Evolutionary conservation across 2,797 vertebrate species (phyloP), one percentile per base, ranked within the genome.

Genomic region (Pempheris klunzingeri): DNA sequence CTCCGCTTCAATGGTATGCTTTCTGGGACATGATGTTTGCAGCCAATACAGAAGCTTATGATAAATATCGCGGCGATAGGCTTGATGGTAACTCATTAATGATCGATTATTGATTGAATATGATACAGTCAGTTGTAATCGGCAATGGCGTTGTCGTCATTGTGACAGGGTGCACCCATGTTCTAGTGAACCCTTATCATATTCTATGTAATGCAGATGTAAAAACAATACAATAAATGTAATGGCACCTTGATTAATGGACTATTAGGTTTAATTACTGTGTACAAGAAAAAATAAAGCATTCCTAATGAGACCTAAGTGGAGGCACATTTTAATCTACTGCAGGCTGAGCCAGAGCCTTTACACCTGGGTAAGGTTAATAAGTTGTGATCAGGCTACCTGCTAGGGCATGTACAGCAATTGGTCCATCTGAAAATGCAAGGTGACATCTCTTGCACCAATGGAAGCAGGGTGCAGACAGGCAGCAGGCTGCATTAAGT

Each of bases 311-410:
- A 81, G 68, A 53, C 50, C 1, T 61, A 58, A 49, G 15, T 61
- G 71, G 62, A 62, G 17, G 47, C 13, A 20, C 41, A 43, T 69
- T 65, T 69, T 43, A 70, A 83, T 81, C 8, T 57, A 38, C 49
- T 34, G 52, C 60, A 62, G 50, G 38, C 54, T 44, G 44, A 53
- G 32, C 38, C 60, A 5, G 52, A 77, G 26, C 0, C 39, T 49
- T 20, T 65, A 30, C 66, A 71, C 49, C 53, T 81, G 55, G 60
- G 39, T 65, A 28, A 62, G 70, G 77, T 78, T 68, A 81, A 81
- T 68, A 64, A 52, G 55, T 78, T 59, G 32, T 84, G 61, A 82
- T 71, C 62, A 22, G 63, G 57, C 36, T 38, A 30, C 30, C 30
- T 64, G 61, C 58, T 43, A 5, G 78, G 77, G 73, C 72, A 77